These are phyloP conservation scores for Muschampia plurimacula DNA, from an alignment of 2,888 invertebrate species.

Conservation along the genomic window DNA sequence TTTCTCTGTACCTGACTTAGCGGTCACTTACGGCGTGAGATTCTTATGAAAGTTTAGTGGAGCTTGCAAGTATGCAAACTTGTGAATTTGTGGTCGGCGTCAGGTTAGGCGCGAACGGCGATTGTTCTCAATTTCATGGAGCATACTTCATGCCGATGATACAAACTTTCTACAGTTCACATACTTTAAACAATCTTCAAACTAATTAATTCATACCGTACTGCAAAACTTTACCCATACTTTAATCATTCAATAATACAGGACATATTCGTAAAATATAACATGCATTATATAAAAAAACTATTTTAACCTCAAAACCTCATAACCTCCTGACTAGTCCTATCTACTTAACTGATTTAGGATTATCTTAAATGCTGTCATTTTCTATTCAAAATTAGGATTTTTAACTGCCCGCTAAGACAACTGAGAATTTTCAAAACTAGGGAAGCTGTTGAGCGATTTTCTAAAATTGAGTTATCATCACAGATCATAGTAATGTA, in stretches of 20 bases:
- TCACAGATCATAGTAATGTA: no score
- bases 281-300: no score
- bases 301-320: no score
- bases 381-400: no score
- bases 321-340: no score
- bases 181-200: conserved; percentile 35
- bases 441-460: no score
- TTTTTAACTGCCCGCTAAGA: no score
- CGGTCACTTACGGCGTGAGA: conserved; percentile 25
- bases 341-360: no score
- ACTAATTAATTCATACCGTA: conserved; percentile 15
- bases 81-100: conserved; percentile 37
- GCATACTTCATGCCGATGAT: conserved; percentile 61
- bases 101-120: conserved; percentile 50
- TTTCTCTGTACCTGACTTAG: conserved; percentile 3
- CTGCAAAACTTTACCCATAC: neutral
- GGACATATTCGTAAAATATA: neutral
- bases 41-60: conserved; percentile 9
- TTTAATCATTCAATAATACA: neutral
- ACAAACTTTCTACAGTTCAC: conserved; percentile 51
- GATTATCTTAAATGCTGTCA: no score
- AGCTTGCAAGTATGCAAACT: conserved; percentile 37
- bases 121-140: conserved; percentile 60
- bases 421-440: no score
- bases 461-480: no score